These are phyloP conservation scores for Gila orcuttii DNA, from an alignment of 2,113 vertebrate genomes.

Conservation along the genomic window DNA sequence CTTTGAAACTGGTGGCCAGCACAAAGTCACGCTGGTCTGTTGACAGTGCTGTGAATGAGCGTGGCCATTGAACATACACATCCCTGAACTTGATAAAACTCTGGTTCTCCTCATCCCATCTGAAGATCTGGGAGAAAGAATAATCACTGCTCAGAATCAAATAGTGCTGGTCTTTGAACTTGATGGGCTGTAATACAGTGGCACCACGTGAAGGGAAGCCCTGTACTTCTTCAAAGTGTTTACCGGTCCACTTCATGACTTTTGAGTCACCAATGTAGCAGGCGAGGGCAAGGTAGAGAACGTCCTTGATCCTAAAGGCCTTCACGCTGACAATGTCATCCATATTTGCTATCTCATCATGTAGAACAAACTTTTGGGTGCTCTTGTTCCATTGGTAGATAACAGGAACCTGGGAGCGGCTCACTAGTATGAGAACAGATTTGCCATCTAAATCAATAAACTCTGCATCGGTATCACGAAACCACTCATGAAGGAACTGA, in stretches of 20 bases:
- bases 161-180: slow-evolving; percentile 87
- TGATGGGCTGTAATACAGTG: slow-evolving; percentile 93
- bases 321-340: slow-evolving; percentile 93
- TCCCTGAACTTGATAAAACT: slow-evolving; percentile 91
- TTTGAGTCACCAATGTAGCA: slow-evolving; percentile 97
- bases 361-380: slow-evolving; percentile 87
- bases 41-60: slow-evolving; percentile 89
- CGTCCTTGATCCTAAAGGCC: slow-evolving; percentile 83
- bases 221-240: slow-evolving; percentile 90
- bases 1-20: slow-evolving; percentile 96
- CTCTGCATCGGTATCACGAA: slow-evolving; percentile 93
- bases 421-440: slow-evolving; percentile 88
- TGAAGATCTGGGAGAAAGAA: slow-evolving; percentile 95
- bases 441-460: slow-evolving; percentile 89
- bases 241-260: slow-evolving; percentile 90
- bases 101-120: slow-evolving; percentile 89
- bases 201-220: slow-evolving; percentile 92
- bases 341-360: slow-evolving; percentile 86
- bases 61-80: slow-evolving; percentile 93
- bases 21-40: slow-evolving; percentile 91
- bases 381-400: slow-evolving; percentile 95
- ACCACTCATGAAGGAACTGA: slow-evolving; percentile 97
- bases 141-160: slow-evolving; percentile 95
- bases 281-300: slow-evolving; percentile 87
- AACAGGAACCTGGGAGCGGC: slow-evolving; percentile 90